Evolutionary conservation across 2,888 invertebrate species (phyloP).

Genomic region (Hydrotaea diabolus): DNA sequence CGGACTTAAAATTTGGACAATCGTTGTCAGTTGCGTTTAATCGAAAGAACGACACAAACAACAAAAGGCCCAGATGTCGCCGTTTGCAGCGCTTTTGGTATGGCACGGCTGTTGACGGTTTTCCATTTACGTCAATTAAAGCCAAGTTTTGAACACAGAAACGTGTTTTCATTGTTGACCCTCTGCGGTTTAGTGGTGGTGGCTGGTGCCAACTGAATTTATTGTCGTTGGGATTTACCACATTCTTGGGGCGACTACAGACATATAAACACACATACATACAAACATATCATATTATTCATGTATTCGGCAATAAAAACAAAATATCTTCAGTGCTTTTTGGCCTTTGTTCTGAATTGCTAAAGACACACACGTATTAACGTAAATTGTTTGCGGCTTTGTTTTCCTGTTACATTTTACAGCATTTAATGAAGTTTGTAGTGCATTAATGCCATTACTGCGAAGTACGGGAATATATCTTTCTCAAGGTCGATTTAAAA

Average conservation of each 20-base stretch:
- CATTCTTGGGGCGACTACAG: constrained; percentile 37
- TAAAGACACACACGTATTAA: background rate
- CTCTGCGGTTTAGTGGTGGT: constrained; percentile 1
- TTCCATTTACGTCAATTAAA: constrained; percentile 53
- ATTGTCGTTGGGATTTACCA: constrained; percentile 48
- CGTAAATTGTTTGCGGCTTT: background rate
- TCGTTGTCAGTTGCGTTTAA: background rate
- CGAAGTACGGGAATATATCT: no score
- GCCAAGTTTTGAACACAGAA: constrained; percentile 34
- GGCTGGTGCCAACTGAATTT: constrained; percentile 1
- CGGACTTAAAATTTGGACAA: constrained; percentile 19
- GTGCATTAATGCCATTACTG: no score
- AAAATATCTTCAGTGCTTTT: background rate
- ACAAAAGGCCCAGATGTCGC: background rate
- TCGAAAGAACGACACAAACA: background rate
- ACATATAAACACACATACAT: background rate
- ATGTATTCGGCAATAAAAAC: background rate
- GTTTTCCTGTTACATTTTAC: background rate
- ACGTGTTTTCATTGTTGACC: constrained; percentile 40
- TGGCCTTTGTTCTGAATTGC: constrained; percentile 13
- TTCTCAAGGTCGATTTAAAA: no score
- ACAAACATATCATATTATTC: background rate
- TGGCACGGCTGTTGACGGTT: constrained; percentile 25
- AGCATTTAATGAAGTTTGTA: no score
- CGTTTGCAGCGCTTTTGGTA: background rate